Conservation (phyloP, 1,140 invertebrate species). For the Drosophila albomicans region DNA sequence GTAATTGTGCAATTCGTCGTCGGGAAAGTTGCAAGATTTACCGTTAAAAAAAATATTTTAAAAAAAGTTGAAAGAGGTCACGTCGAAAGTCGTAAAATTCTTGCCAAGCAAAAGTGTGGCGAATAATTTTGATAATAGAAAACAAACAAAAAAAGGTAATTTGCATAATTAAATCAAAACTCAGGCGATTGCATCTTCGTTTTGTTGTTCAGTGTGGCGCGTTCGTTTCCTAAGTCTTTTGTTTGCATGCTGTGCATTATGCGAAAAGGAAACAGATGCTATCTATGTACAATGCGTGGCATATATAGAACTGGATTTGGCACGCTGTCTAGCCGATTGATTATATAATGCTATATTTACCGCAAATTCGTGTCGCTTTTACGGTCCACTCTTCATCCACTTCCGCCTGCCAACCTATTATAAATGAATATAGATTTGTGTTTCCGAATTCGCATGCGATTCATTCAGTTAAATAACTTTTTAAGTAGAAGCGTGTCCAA, state of each 20-base stretch:
- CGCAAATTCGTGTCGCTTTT: constrained; percentile 40
- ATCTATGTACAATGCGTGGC: constrained; percentile 40
- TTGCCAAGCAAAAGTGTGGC: not conserved
- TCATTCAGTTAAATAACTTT: not conserved
- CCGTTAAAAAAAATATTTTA: constrained; percentile 5
- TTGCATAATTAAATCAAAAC: not conserved
- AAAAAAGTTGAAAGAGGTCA: not conserved
- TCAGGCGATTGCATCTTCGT: constrained; percentile 36
- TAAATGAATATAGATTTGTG: constrained; percentile 30
- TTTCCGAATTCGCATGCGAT: constrained; percentile 1
- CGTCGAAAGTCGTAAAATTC: constrained; percentile 5
- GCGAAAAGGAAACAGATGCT: constrained; percentile 64
- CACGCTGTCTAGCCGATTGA: constrained; percentile 50
- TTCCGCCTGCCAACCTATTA: constrained; percentile 64
- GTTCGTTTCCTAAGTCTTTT: constrained; percentile 81
- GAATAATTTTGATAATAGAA: not conserved
- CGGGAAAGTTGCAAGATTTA: constrained; percentile 68
- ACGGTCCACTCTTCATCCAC: constrained; percentile 53
- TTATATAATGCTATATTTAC: constrained; percentile 26
- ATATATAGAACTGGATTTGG: constrained; percentile 73
- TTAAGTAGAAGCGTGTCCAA: constrained; percentile 5
- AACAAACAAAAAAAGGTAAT: constrained; percentile 27
- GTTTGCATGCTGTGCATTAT: constrained; percentile 53
- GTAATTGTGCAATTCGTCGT: constrained; percentile 72
- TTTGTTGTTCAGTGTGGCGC: constrained; percentile 46